Evolutionary conservation across 2,888 invertebrate species (phyloP).

Genomic region (Mamestra brassicae): DNA sequence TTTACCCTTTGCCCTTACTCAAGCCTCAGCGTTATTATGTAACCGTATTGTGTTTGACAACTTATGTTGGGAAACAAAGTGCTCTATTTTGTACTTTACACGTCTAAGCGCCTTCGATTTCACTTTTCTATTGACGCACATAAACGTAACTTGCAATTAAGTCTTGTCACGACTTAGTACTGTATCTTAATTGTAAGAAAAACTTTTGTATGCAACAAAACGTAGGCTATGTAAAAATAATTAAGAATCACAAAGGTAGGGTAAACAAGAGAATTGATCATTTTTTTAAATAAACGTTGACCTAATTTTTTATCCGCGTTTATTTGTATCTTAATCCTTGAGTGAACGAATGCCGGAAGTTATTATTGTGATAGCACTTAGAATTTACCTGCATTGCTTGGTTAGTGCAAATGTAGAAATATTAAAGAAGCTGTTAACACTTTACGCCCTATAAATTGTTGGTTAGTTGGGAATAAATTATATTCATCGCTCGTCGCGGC

Average conservation of each 20-base stretch:
- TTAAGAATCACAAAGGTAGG: constrained; percentile 36
- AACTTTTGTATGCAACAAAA: constrained; percentile 30
- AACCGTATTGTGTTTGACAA: constrained; percentile 56
- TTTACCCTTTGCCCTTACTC: constrained; percentile 51
- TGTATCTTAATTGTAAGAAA: constrained; percentile 44
- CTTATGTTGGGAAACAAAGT: constrained; percentile 37
- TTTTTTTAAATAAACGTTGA: constrained; percentile 36
- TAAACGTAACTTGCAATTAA: constrained; percentile 55
- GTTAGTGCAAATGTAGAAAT: constrained; percentile 52
- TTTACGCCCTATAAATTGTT: constrained; percentile 77
- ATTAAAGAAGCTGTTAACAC: constrained; percentile 74
- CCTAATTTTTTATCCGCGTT: constrained; percentile 55
- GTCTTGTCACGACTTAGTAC: constrained; percentile 51
- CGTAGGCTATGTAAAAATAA: constrained; percentile 37
- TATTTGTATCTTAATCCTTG: constrained; percentile 51
- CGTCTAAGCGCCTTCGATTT: constrained; percentile 52
- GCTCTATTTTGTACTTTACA: constrained; percentile 42
- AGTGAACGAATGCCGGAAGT: constrained; percentile 40
- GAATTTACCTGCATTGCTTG: constrained; percentile 32
- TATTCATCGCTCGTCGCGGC: constrained; percentile 76
- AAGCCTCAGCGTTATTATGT: constrained; percentile 39
- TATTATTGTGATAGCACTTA: constrained; percentile 39
- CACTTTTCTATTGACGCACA: constrained; percentile 53
- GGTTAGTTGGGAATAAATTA: constrained; percentile 78
- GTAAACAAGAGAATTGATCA: constrained; percentile 40